Evolutionary conservation across 2,888 invertebrate species (phyloP).

Genomic region (Platerodrilus igneus): DNA sequence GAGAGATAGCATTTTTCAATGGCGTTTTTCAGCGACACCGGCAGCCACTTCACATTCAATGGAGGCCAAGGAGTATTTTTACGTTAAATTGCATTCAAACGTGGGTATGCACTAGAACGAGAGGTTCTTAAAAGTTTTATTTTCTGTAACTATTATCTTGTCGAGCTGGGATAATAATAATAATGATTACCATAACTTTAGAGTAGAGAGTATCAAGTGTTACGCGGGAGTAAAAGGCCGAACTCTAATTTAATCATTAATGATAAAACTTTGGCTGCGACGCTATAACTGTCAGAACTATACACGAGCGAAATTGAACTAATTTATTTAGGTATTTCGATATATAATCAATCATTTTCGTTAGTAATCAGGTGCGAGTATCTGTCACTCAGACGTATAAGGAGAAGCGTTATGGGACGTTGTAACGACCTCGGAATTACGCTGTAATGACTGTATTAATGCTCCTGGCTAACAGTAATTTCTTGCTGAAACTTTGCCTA

Average conservation of each 20-base stretch:
- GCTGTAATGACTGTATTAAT: slow-evolving; percentile 45
- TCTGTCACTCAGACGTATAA: slow-evolving; percentile 38
- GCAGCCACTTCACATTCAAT: slow-evolving; percentile 34
- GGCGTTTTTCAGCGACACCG: slow-evolving; percentile 38
- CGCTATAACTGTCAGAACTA: slow-evolving; percentile 19
- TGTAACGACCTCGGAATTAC: slow-evolving; percentile 36
- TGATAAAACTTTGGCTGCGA: slow-evolving; percentile 12
- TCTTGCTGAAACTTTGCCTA: slow-evolving; percentile 46
- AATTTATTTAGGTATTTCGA: slow-evolving; percentile 33
- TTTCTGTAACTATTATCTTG: no score
- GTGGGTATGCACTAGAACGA: no score
- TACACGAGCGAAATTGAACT: slow-evolving; percentile 34
- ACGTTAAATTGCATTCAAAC: no score
- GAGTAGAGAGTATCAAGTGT: no score
- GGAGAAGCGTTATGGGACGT: slow-evolving; percentile 27
- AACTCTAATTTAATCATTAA: slow-evolving; percentile 12
- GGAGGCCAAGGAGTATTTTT: slow-evolving; percentile 28
- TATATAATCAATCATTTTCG: slow-evolving; percentile 42
- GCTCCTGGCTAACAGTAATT: slow-evolving; percentile 43
- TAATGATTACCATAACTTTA: no score
- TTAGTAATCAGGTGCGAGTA: slow-evolving; percentile 42
- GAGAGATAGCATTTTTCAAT: slow-evolving; percentile 45
- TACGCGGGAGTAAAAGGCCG: no score
- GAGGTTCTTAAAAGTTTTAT: no score
- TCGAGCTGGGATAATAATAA: no score